Evolutionary conservation across 2,113 vertebrate genomes (phyloP).

Genomic region (Eretmochelys imbricata): DNA sequence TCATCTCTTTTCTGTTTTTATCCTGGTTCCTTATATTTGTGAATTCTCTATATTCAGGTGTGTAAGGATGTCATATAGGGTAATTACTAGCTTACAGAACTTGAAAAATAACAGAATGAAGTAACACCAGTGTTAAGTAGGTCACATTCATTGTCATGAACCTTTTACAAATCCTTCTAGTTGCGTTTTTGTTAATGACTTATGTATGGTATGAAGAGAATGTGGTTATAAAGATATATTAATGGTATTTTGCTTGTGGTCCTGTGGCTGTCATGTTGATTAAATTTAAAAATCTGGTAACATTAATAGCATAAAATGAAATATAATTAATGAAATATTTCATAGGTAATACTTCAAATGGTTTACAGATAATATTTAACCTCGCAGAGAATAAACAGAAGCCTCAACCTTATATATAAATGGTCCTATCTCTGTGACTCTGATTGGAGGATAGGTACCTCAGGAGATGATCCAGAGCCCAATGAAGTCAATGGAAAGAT

Average conservation of each 20-base stretch:
- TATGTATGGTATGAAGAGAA: neutral
- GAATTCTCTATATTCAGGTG: slow-evolving; percentile 13
- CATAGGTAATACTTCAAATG: neutral
- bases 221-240: neutral
- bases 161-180: slow-evolving; percentile 55
- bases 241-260: neutral
- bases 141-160: slow-evolving; percentile 58
- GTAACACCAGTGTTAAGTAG: slow-evolving; percentile 60
- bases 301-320: neutral
- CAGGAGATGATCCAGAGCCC: neutral
- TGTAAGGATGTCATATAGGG: neutral
- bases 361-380: neutral
- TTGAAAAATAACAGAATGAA: slow-evolving; percentile 10
- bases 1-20: neutral
- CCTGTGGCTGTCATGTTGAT: neutral
- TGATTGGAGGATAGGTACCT: neutral
- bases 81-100: neutral
- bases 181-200: slow-evolving; percentile 42
- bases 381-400: fast-evolving
- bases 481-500: neutral
- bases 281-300: neutral
- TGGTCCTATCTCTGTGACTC: neutral
- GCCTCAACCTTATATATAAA: neutral
- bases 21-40: neutral
- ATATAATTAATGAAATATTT: neutral